Conservation (phyloP, 2,888 invertebrate genomes). For the Teleiodes luculella region DNA sequence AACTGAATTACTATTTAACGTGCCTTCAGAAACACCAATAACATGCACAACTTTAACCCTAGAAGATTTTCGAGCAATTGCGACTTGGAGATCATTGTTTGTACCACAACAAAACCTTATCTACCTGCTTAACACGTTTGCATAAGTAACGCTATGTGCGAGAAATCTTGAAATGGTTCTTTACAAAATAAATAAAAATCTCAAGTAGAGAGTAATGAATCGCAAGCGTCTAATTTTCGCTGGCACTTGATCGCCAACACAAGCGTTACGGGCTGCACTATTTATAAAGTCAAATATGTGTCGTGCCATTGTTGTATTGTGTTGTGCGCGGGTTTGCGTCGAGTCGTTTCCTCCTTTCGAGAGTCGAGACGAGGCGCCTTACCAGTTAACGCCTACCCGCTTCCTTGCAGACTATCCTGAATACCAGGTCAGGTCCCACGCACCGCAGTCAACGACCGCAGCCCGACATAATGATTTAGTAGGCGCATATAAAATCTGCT, state of each 20-base stretch:
- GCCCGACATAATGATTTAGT: not conserved
- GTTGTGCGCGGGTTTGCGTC: conserved; percentile 31
- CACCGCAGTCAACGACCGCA: conserved; percentile 34
- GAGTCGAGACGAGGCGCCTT: not conserved
- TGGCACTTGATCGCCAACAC: conserved; percentile 30
- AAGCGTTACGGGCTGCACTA: conserved; percentile 55
- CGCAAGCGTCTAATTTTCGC: not conserved
- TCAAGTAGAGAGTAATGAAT: not conserved
- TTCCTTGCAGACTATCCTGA: conserved; percentile 47
- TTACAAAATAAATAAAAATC: too few species aligned
- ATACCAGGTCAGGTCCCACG: conserved; percentile 25
- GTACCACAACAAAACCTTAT: too few species aligned
- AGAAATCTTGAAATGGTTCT: too few species aligned
- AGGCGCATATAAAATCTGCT: not conserved
- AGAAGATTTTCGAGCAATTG: too few species aligned
- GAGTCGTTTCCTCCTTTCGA: conserved; percentile 56
- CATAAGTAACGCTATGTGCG: too few species aligned
- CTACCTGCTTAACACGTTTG: too few species aligned
- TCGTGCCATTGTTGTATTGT: conserved; percentile 72
- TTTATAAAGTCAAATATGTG: conserved; percentile 71
- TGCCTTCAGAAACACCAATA: too few species aligned
- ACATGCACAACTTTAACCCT: too few species aligned
- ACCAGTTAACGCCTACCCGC: conserved; percentile 38
- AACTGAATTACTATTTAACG: too few species aligned
- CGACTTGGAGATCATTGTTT: too few species aligned